A percentile compares a stretch with the other conserved stretches of the same genome.
These are phyloP conservation scores for Sminthurides bifidus DNA, from an alignment of 1,140 invertebrate species.

Conservation along the genomic window DNA sequence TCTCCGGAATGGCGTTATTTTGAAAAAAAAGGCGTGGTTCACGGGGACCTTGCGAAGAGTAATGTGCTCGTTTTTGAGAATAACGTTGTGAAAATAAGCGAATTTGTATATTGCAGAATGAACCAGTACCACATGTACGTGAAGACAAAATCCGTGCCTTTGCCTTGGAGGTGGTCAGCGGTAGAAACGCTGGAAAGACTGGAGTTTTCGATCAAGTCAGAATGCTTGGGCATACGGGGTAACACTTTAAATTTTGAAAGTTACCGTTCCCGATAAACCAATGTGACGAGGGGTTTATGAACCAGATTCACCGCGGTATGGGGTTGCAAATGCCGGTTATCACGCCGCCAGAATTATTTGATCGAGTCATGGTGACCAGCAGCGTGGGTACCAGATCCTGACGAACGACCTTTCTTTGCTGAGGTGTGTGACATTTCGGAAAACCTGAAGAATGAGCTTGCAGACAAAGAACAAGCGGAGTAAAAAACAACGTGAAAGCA, in stretches of 20 bases:
- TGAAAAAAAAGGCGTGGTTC: not conserved
- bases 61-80: slow-evolving; percentile 3
- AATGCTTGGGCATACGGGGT: slow-evolving; percentile 80
- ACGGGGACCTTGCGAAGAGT: slow-evolving; percentile 11
- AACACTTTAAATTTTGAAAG: slow-evolving; percentile 53
- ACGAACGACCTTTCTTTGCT: not conserved
- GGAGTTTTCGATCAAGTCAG: slow-evolving; percentile 63
- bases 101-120: slow-evolving; percentile 10
- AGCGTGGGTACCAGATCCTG: not conserved
- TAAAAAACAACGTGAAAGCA: too few relatives aligned
- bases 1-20: not conserved
- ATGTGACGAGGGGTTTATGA: not conserved
- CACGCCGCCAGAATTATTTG: not conserved
- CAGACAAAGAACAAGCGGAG: too few relatives aligned
- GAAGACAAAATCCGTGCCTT: slow-evolving; percentile 10
- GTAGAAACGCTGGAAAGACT: slow-evolving; percentile 67
- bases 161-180: slow-evolving; percentile 76
- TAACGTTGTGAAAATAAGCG: slow-evolving; percentile 6
- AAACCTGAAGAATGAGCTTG: too few relatives aligned
- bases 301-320: not conserved
- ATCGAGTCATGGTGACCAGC: not conserved
- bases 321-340: not conserved
- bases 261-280: slow-evolving; percentile 18
- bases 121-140: slow-evolving; percentile 7
- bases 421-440: too few relatives aligned